Base-by-base conservation (phyloP, 2,113 vertebrate genomes). In the Dissostichus mawsoni region DNA sequence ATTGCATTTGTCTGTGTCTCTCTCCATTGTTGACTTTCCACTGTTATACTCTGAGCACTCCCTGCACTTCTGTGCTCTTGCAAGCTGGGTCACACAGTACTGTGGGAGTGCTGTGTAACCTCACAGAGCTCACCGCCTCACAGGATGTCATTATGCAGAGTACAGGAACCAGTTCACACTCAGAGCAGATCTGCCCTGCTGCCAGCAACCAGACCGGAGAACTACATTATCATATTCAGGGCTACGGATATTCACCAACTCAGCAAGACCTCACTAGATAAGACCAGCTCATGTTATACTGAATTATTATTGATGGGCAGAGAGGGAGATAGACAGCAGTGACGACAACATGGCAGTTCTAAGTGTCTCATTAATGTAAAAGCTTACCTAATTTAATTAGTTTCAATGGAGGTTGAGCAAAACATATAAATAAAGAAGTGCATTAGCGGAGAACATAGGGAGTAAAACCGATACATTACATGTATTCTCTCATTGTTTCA, bases 111-210 rank as follows among this genome's bases (percentile, higher is more conserved):
- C 11, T 5, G 3, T 25, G 2, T 69, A 1, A 36, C 57, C 64
- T 66, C 61, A 45, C 73, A 55, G 63, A 71, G 59, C 57, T 59
- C 61, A 50, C 78, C 64, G 50, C 25, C 61, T 18, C 16, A 53
- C 47, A 67, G 17, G 25, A 62, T 59, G 81, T 69, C 69, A 62
- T 59, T 45, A 12, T 56, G 50, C 10, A 72, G n/a, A 36, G 65
- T 10, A 61, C 12, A 13, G 36, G 71, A 56, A 17, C 20, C 44
- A 20, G 61, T 48, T 72, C 66, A 53, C 25, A 50, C 45, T 69
- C 72, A 48, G 41, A 76, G 3, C 41, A 68, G 61, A 52, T 33
- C 53, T 55, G 57, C 10, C 5, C 13, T 45, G 44, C 68, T 62
- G 50, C 11, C 50, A 48, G 18, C 45, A 17, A 16, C 53, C 47